A percentile compares a stretch with the other conserved stretches of the same genome.
Conservation (phyloP, 2,888 invertebrate genomes). For the Metalampra italica region DNA sequence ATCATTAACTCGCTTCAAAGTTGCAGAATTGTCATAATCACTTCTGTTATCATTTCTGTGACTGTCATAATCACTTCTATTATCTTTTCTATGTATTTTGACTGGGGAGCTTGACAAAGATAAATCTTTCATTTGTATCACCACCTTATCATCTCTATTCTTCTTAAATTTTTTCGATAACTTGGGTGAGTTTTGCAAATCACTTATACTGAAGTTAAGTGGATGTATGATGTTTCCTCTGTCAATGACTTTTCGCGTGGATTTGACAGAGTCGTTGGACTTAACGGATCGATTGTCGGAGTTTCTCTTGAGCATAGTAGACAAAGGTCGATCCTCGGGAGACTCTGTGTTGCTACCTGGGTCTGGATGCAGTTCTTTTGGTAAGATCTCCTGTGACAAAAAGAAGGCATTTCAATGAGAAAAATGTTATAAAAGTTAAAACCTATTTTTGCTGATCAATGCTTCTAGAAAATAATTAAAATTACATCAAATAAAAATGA, state of each 20-base stretch:
- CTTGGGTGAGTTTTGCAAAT: constrained; percentile 65
- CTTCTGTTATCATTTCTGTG: constrained; percentile 32
- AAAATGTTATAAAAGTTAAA: too few relatives aligned
- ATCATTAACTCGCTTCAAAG: constrained; percentile 81
- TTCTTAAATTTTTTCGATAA: constrained; percentile 48
- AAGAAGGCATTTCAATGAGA: constrained; percentile 18
- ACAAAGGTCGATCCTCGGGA: constrained; percentile 77
- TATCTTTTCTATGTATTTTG: constrained; percentile 54
- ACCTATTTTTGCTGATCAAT: too few relatives aligned
- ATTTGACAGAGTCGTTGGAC: constrained; percentile 60
- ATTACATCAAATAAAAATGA: too few relatives aligned
- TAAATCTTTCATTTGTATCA: constrained; percentile 67
- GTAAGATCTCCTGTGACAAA: constrained; percentile 66
- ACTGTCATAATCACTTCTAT: constrained; percentile 43
- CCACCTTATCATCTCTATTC: constrained; percentile 48
- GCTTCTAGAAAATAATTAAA: too few relatives aligned
- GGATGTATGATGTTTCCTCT: constrained; percentile 69
- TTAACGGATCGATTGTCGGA: constrained; percentile 45
- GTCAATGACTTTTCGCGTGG: constrained; percentile 52
- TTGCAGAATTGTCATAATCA: constrained; percentile 51
- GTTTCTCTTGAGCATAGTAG: constrained; percentile 56
- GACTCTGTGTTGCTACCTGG: constrained; percentile 84
- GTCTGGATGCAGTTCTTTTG: constrained; percentile 66
- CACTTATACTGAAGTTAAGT: constrained; percentile 69
- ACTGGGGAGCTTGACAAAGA: constrained; percentile 57